Conservation (phyloP, 2,888 invertebrate species). For the Yponomeuta malinellus region DNA sequence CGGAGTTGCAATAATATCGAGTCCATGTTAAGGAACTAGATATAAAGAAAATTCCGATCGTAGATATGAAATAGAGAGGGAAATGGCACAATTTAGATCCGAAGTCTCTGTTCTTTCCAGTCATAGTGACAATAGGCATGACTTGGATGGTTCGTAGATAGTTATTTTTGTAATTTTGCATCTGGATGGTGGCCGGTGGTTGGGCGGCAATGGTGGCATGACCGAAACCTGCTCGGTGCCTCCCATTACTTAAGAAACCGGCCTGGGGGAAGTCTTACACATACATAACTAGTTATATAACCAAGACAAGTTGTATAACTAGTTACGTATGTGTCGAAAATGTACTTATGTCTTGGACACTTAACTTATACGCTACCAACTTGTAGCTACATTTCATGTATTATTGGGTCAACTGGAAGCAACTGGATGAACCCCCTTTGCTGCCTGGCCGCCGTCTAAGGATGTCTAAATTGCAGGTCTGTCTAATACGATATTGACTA, state of each 20-base stretch:
- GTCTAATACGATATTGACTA: constrained; percentile 47
- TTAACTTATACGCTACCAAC: too few species aligned
- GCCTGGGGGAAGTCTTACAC: too few species aligned
- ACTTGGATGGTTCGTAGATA: constrained; percentile 42
- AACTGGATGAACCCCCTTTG: constrained; percentile 12
- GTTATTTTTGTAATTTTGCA: constrained; percentile 61
- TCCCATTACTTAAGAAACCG: not conserved
- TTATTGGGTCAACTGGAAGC: not conserved
- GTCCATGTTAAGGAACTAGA: too few species aligned
- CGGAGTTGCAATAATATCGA: too few species aligned
- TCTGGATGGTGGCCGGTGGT: constrained; percentile 28
- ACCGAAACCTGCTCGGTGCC: not conserved
- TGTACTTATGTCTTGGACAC: too few species aligned
- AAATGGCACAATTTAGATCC: constrained; percentile 20
- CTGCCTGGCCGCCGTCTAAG: constrained; percentile 31
- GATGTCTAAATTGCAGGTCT: constrained; percentile 62
- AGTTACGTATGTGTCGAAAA: too few species aligned
- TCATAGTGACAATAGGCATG: constrained; percentile 40
- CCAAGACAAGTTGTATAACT: too few species aligned
- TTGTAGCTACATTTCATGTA: too few species aligned
- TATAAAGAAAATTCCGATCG: not conserved
- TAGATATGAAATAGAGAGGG: not conserved
- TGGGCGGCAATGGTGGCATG: not conserved
- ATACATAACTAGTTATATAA: too few species aligned
- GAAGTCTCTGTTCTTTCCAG: constrained; percentile 36